A percentile compares a stretch with the other conserved stretches of the same genome.
These are phyloP conservation scores for Menura novaehollandiae DNA, from an alignment of 2,113 vertebrate genomes.

Conservation along the genomic window DNA sequence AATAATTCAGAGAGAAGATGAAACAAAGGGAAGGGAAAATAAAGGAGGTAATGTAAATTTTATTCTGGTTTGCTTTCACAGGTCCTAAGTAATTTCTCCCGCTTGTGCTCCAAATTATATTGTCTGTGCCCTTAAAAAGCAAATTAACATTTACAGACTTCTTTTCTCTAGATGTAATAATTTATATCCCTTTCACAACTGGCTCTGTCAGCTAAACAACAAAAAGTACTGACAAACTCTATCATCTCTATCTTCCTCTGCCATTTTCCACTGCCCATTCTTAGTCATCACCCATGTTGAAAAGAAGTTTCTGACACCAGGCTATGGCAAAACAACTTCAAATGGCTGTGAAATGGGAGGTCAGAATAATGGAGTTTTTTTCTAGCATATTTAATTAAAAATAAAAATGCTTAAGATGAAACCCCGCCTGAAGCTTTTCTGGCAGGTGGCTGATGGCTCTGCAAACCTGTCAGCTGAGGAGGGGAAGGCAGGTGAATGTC, in stretches of 20 bases:
- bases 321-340: neutral
- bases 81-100: neutral
- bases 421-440: neutral
- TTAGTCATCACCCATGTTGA: neutral
- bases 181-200: neutral
- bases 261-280: neutral
- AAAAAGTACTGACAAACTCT: neutral
- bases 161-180: neutral
- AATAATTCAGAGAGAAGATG: neutral
- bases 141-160: constrained; percentile 7
- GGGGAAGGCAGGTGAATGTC: neutral
- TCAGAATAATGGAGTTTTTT: neutral
- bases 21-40: neutral
- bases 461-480: neutral
- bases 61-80: constrained; percentile 13
- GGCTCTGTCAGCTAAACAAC: neutral
- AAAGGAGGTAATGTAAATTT: neutral
- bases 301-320: neutral
- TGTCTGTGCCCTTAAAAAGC: constrained; percentile 7
- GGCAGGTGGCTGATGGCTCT: neutral
- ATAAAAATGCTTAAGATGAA: neutral
- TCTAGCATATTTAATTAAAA: neutral
- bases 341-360: neutral
- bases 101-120: neutral
- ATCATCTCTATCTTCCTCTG: neutral